Conservation (phyloP, 2,888 invertebrate species). For the Eupithecia insigniata region DNA sequence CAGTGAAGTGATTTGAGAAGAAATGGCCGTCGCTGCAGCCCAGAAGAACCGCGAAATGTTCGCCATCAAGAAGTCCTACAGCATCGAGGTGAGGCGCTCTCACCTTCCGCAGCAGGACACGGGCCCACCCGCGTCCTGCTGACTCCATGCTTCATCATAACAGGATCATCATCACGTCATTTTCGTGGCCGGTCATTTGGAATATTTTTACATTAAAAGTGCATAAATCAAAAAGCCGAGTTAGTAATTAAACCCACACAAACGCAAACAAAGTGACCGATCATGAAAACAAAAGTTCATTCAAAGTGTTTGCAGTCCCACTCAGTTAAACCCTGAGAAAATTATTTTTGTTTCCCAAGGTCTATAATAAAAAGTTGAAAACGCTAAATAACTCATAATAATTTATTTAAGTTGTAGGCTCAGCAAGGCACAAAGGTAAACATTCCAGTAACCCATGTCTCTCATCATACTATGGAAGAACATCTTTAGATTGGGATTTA, state of each 20-base stretch:
- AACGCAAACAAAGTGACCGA: constrained; percentile 35
- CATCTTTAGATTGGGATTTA: neutral
- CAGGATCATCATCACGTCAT: constrained; percentile 42
- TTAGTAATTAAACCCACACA: neutral
- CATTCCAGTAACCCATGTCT: neutral
- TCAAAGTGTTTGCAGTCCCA: constrained; percentile 10
- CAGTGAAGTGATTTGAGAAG: constrained; percentile 78
- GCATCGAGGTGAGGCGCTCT: constrained; percentile 93
- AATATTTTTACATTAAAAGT: constrained; percentile 32
- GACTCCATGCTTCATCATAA: constrained; percentile 47
- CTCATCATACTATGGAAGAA: neutral
- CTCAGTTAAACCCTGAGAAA: neutral
- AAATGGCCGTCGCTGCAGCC: constrained; percentile 95
- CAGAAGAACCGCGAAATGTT: constrained; percentile 98
- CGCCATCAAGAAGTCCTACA: constrained; percentile 98
- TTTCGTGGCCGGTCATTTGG: constrained; percentile 46
- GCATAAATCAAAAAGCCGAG: neutral
- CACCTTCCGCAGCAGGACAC: constrained; percentile 44
- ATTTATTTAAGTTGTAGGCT: neutral
- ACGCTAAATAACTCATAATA: neutral
- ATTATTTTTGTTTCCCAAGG: neutral
- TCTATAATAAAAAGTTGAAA: neutral
- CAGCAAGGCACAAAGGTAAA: neutral
- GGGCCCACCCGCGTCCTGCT: constrained; percentile 40
- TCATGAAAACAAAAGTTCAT: constrained; percentile 37